Conservation (phyloP, 2,113 vertebrate genomes). For the Antennarius striatus region DNA sequence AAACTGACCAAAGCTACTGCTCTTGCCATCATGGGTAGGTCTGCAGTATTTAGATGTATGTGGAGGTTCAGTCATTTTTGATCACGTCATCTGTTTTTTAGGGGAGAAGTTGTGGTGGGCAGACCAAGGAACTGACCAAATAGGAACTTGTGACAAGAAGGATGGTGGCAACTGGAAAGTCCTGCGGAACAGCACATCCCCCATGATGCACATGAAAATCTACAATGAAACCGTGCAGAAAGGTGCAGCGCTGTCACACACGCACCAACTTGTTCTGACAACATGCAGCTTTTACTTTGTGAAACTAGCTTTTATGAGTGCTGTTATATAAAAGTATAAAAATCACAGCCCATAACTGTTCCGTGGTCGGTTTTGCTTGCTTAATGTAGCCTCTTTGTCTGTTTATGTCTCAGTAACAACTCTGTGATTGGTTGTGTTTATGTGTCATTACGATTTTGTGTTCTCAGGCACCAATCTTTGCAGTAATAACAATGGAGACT, state of each 20-base stretch:
- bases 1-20: constrained; percentile 93
- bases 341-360: constrained; percentile 5
- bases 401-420: constrained; percentile 35
- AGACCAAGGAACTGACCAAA: constrained; percentile 93
- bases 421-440: constrained; percentile 55
- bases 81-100: constrained; percentile 51
- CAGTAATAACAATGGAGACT: constrained; percentile 93
- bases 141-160: constrained; percentile 93
- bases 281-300: constrained; percentile 15
- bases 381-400: constrained; percentile 42
- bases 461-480: constrained; percentile 88
- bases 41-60: background rate
- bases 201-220: constrained; percentile 99
- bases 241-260: constrained; percentile 68
- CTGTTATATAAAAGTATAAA: background rate
- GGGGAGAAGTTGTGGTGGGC: constrained; percentile 98
- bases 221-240: constrained; percentile 92
- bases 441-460: constrained; percentile 40
- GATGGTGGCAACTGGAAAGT: constrained; percentile 85
- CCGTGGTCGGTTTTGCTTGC: constrained; percentile 18
- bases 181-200: constrained; percentile 90
- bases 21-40: constrained; percentile 94
- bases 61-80: background rate
- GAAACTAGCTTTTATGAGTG: background rate
- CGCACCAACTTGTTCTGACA: background rate